Percentiles rank a stretch among this genome's conserved stretches.
Evolutionary conservation across 2,113 vertebrate species (phyloP).

Genomic region (Neopipo cinnamomea): DNA sequence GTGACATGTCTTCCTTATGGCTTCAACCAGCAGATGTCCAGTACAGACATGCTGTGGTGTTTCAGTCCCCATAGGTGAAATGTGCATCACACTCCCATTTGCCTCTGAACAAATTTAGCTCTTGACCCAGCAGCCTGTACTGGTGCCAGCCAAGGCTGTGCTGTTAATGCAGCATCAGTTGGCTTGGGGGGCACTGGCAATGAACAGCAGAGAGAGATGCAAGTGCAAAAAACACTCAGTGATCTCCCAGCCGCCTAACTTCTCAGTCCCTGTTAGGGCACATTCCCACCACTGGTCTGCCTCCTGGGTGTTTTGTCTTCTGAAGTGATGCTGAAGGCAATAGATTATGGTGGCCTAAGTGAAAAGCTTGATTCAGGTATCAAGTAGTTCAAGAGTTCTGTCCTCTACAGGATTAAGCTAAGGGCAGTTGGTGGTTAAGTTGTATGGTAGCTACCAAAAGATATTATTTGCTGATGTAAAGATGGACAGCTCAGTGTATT

Average conservation of each 20-base stretch:
- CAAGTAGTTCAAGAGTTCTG: background rate
- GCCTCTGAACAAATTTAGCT: background rate
- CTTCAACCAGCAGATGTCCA: background rate
- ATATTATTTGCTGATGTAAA: background rate
- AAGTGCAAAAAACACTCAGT: background rate
- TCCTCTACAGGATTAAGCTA: background rate
- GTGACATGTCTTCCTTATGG: background rate
- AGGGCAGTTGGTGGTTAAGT: background rate
- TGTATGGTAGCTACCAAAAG: background rate
- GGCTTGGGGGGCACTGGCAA: background rate
- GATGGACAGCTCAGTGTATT: background rate
- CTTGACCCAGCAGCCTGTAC: fast-evolving
- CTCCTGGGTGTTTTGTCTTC: background rate
- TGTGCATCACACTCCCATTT: background rate
- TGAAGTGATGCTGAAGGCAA: background rate
- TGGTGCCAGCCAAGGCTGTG: background rate
- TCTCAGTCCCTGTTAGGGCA: background rate
- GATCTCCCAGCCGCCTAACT: background rate
- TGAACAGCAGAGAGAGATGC: background rate
- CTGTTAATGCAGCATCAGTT: background rate
- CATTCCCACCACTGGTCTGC: background rate
- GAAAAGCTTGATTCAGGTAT: background rate
- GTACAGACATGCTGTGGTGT: background rate
- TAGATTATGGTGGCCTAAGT: background rate
- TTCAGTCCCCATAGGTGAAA: background rate